Base-by-base conservation (phyloP, 2,797 vertebrate genomes). In the Lutjanus argentimaculatus region DNA sequence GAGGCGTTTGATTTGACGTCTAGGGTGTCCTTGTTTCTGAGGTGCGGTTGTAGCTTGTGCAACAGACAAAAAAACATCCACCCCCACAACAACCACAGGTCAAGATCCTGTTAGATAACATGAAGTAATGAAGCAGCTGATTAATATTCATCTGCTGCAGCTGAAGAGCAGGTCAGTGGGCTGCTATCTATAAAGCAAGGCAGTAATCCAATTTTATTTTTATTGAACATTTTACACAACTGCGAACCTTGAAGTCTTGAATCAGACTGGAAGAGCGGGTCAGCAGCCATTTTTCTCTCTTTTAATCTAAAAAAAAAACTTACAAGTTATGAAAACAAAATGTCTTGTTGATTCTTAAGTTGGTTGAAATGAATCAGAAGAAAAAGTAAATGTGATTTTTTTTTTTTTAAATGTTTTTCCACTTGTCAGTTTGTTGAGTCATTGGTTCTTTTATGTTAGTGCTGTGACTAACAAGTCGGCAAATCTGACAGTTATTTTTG, bases 111-210 rank as follows among this genome's bases (percentile, higher is more conserved):
- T 84, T 79, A 67, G 67, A 71, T 70, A 78, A 73, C 58, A 21
- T 10, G n/a, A 45, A 51, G 64, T 43, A 61, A 61, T 70, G 61
- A 79, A 70, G 49, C n/a, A 25, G 45, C n/a, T 0, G 58, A 64
- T 67, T 77, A 65, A 83, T 73, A 68, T 77, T 65, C 40, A 62
- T 63, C 55, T 8, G 49, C 73, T 72, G 75, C 67, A 55, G 72
- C 4, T 21, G 67, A 67, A 30, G 45, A 56, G 56, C 70, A 49
- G 55, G 57, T 68, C 62, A 67, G 66, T 1, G 22, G 42, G 51
- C 21, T 64, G 43, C 30, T 73, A 46, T 75, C 58, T 36, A 36
- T 36, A 36, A 36, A 36, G 30, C 30, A 36, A 4, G 30, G 30
- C 30, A 36, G 30, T 6, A 36, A 36, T 36, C 30, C 30, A 36